Percentiles rank a stretch among this genome's conserved stretches.
These are phyloP conservation scores for Norana najaformis DNA, from an alignment of 2,888 invertebrate genomes.

Conservation along the genomic window DNA sequence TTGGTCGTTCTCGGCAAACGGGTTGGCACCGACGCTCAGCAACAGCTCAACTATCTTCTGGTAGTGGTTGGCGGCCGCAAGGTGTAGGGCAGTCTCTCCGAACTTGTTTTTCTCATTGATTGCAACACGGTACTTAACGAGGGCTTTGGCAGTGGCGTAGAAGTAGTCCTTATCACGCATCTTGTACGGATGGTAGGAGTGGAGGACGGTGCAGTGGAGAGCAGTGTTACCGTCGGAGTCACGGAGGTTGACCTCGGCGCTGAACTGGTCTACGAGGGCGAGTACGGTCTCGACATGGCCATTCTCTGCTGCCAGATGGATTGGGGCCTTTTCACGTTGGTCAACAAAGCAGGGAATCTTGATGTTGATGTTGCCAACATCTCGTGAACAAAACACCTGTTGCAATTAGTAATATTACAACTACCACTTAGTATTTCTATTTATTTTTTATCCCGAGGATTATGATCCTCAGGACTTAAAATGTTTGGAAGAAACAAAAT, in stretches of 20 bases:
- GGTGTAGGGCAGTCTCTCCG: conserved; percentile 46
- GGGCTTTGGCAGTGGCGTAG: conserved; percentile 44
- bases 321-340: conserved; percentile 45
- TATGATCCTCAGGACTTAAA: too few species aligned
- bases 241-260: conserved; percentile 46
- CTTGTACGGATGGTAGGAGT: conserved; percentile 42
- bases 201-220: conserved; percentile 46
- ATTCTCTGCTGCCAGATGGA: conserved; percentile 47
- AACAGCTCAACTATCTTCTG: conserved; percentile 47
- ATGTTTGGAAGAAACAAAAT: too few species aligned
- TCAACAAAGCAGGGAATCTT: conserved; percentile 47
- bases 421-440: too few species aligned
- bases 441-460: too few species aligned
- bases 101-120: conserved; percentile 46
- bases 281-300: conserved; percentile 45
- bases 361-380: conserved; percentile 44
- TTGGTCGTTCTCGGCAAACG: conserved; percentile 46
- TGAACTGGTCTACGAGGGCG: conserved; percentile 45
- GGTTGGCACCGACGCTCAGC: conserved; percentile 46
- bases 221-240: conserved; percentile 48
- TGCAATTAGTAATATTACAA: too few species aligned
- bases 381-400: conserved; percentile 44
- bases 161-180: conserved; percentile 49
- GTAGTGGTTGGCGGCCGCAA: conserved; percentile 46
- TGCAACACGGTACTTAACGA: conserved; percentile 42